Evolutionary conservation across 2,113 vertebrate genomes (phyloP).

Genomic region (Grammomys dolichurus): DNA sequence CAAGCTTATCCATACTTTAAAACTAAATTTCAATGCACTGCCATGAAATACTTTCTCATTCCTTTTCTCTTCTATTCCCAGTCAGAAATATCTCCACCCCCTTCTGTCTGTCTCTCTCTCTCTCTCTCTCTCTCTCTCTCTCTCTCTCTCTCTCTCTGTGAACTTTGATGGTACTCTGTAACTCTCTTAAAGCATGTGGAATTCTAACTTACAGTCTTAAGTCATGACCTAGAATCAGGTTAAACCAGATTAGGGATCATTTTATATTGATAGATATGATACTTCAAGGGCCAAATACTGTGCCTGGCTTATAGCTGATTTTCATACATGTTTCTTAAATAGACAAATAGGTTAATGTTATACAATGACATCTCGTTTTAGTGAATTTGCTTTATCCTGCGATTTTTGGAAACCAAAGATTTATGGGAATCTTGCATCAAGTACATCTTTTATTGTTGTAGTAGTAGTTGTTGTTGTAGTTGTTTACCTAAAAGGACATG

Average conservation of each 20-base stretch:
- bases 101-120: neutral
- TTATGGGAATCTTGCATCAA: neutral
- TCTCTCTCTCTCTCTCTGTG: too few relatives aligned
- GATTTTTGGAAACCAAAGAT: neutral
- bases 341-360: slow-evolving; percentile 6
- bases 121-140: neutral
- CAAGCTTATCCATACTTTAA: neutral
- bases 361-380: neutral
- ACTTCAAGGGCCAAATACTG: slow-evolving; percentile 26
- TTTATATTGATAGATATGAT: slow-evolving; percentile 1
- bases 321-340: slow-evolving; percentile 38
- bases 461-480: too few relatives aligned
- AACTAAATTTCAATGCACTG: neutral
- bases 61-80: neutral
- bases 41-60: neutral
- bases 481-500: neutral
- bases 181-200: neutral
- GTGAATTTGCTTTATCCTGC: neutral
- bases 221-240: neutral
- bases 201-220: neutral
- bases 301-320: neutral
- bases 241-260: neutral
- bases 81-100: neutral
- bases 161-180: neutral
- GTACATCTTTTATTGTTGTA: neutral